A percentile compares a stretch with the other conserved stretches of the same genome.
phyloP scores from a whole-genome alignment of 2,113 vertebrate genomes.

The cat (Felis catus) region DNA sequence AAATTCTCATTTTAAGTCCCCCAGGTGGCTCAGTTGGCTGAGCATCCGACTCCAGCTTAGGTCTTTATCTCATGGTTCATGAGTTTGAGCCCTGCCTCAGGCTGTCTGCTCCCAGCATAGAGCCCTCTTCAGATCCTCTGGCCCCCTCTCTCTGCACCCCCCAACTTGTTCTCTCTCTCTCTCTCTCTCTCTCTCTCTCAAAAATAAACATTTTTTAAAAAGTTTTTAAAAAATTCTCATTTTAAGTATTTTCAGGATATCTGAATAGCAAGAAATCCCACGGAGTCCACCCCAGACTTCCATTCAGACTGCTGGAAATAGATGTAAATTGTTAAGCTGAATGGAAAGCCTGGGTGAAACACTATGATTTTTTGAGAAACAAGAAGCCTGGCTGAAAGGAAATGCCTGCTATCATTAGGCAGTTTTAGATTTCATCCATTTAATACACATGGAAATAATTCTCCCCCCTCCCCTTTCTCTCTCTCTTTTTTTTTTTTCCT shows the following conservation, averaged over 20 bases:
- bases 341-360: constrained; percentile 6
- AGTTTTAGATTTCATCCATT: constrained; percentile 26
- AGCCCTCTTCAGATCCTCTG: no score
- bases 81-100: no score
- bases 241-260: constrained; percentile 46
- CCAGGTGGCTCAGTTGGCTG: no score
- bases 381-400: constrained; percentile 34
- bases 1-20: constrained; percentile 7
- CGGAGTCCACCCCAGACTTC: neutral
- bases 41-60: no score
- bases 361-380: neutral
- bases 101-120: no score
- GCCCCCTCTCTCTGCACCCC: no score
- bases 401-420: neutral
- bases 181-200: no score
- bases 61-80: no score
- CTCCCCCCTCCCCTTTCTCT: neutral
- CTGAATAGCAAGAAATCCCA: constrained; percentile 24
- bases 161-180: no score
- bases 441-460: neutral
- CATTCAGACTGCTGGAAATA: neutral
- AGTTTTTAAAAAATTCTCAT: neutral
- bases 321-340: constrained; percentile 24
- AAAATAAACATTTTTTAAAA: no score
- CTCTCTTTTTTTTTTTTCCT: neutral